These are phyloP conservation scores for Notolabrus celidotus DNA, from an alignment of 2,797 vertebrate species.

Conservation along the genomic window DNA sequence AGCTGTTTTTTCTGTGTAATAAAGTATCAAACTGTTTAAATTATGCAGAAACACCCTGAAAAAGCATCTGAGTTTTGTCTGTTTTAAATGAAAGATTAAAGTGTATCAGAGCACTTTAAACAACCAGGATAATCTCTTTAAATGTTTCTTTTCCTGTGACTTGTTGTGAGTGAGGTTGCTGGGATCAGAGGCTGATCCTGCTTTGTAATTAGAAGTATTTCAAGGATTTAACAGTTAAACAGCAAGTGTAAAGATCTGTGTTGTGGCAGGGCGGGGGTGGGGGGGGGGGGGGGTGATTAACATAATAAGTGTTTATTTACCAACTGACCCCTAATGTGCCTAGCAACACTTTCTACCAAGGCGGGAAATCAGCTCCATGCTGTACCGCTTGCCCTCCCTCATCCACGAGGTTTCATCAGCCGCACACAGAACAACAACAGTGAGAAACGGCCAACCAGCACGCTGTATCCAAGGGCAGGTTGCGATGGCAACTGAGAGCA, in stretches of 20 bases:
- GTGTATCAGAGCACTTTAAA: conserved; percentile 15
- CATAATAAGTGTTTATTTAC: conserved; percentile 78
- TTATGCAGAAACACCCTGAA: neutral
- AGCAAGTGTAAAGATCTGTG: conserved; percentile 38
- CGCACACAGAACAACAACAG: conserved; percentile 84
- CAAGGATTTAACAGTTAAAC: conserved; percentile 55
- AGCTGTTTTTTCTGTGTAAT: conserved; percentile 37
- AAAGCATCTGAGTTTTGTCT: conserved; percentile 1
- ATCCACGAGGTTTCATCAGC: conserved; percentile 81
- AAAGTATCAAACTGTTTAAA: conserved; percentile 40
- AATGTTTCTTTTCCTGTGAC: conserved; percentile 30
- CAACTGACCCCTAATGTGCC: conserved; percentile 79
- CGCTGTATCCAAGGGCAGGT: conserved; percentile 86
- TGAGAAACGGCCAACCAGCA: conserved; percentile 85
- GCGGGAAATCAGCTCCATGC: conserved; percentile 62
- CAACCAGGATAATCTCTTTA: conserved; percentile 43
- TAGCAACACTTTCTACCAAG: conserved; percentile 83
- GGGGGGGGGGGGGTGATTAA: conserved; percentile 20
- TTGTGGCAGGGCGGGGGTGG: neutral
- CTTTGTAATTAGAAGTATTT: conserved; percentile 56
- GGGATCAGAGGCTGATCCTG: conserved; percentile 57
- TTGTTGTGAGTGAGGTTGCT: conserved; percentile 17
- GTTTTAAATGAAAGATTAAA: conserved; percentile 13
- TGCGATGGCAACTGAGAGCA: conserved; percentile 85
- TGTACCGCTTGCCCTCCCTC: conserved; percentile 69